These are phyloP conservation scores for Bubo blakistoni DNA, from an alignment of 2,113 vertebrate species.

Conservation along the genomic window DNA sequence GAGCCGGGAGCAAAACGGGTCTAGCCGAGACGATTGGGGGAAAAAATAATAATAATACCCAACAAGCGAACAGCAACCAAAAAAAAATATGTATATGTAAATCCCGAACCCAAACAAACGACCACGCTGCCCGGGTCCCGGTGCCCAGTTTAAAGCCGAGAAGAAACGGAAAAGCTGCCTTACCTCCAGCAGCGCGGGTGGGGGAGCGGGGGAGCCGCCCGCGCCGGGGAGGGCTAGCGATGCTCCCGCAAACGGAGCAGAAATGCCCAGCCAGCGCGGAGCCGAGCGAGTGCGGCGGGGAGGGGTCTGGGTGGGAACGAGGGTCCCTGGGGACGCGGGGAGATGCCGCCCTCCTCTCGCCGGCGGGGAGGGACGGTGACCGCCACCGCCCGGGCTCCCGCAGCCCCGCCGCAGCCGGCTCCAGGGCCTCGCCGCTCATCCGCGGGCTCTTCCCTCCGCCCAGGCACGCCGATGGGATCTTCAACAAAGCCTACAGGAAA, in stretches of 20 bases:
- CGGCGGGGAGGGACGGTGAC: neutral
- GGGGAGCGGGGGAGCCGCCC: neutral
- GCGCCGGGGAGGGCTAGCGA: neutral
- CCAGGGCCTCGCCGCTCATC: neutral
- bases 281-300: neutral
- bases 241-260: neutral
- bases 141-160: neutral
- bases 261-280: neutral
- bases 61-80: neutral
- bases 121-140: neutral
- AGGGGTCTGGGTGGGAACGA: neutral
- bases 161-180: neutral
- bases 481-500: constrained; percentile 94
- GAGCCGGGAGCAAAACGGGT: neutral
- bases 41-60: neutral
- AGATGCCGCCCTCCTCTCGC: neutral
- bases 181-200: constrained; percentile 18
- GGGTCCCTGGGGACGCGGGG: neutral
- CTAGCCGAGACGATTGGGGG: neutral
- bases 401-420: neutral
- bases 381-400: neutral
- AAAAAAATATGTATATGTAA: neutral
- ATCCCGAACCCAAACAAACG: neutral
- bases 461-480: constrained; percentile 90
- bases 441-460: constrained; percentile 1